Percentiles rank a stretch among this genome's conserved stretches.
Conservation (phyloP, 2,797 vertebrate genomes). For the Pteronotus mesoamericanus region DNA sequence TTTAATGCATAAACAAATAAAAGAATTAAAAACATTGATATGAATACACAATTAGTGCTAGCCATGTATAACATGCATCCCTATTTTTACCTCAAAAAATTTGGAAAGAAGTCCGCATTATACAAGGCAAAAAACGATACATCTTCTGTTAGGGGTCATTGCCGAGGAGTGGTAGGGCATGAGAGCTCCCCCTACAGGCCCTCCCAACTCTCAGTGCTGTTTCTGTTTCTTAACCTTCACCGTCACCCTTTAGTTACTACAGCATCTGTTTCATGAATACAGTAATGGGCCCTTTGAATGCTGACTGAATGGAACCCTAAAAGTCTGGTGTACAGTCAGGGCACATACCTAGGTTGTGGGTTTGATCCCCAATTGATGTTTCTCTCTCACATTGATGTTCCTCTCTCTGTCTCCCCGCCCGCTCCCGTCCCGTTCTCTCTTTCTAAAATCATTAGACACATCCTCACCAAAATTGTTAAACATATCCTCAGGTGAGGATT, state of each 20-base stretch:
- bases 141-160: neutral
- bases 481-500: too few relatives aligned
- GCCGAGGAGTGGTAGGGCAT: neutral
- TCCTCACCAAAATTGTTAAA: too few relatives aligned
- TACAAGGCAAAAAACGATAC: too few relatives aligned
- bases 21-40: too few relatives aligned
- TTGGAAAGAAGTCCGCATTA: too few relatives aligned
- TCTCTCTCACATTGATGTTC: neutral
- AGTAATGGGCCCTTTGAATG: neutral
- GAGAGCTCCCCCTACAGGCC: neutral
- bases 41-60: too few relatives aligned
- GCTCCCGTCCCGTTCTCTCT: neutral
- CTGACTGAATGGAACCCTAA: neutral
- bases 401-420: neutral
- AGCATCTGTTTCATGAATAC: too few relatives aligned
- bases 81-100: too few relatives aligned
- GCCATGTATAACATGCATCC: too few relatives aligned
- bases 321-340: neutral
- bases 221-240: neutral
- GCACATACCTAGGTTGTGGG: too few relatives aligned
- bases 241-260: neutral
- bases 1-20: too few relatives aligned
- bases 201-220: neutral
- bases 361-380: neutral
- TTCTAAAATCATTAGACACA: too few relatives aligned